Base-by-base conservation (phyloP, 1,140 invertebrate species). In the Drosophila asahinai region DNA sequence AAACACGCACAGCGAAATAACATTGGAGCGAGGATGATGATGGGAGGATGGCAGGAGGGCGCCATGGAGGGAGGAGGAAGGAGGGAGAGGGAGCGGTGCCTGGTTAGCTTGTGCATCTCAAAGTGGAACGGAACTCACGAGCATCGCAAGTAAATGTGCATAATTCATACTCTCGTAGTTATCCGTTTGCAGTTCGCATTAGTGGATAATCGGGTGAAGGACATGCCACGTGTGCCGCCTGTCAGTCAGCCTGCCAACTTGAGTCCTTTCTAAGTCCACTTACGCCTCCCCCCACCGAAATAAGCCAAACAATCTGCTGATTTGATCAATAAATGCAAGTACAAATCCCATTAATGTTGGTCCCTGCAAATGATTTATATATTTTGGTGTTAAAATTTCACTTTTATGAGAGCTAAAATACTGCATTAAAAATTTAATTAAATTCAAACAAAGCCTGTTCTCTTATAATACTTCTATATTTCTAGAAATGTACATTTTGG, bases 81-180 rank as follows among this genome's bases (percentile, higher is more conserved):
- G 19, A 15, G 12, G 22, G 27, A 40, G 52, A 45, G 17, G 48
- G 59, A 17, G 27, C 30, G 36, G 30, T 22, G 70, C 63, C 22
- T 54, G 49, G 43, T 36, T 62, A 17, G 51, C 40, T 36, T 79
- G 63, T 71, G 71, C 66, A 79, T 55, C 63, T 68, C 65, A 70
- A 77, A 81, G 73, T 73, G 60, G 48, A 38, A 64, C 62, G 55
- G 57, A 67, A 63, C 55, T 61, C 57, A 51, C 33, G 22, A 22
- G 63, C 66, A 66, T 58, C 33, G 15, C 43, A 61, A 86, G 81
- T 66, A 83, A 83, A 83, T 87, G 84, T 72, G 84, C 83, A 87
- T 87, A 87, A 87, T 87, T 87, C 84, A 89, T 80, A 43, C 30
- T 45, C 48, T 45, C 48, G 48, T 14, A 83, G 76, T 57, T 77